Conservation (phyloP, 2,113 vertebrate species). For the Sorex araneus region DNA sequence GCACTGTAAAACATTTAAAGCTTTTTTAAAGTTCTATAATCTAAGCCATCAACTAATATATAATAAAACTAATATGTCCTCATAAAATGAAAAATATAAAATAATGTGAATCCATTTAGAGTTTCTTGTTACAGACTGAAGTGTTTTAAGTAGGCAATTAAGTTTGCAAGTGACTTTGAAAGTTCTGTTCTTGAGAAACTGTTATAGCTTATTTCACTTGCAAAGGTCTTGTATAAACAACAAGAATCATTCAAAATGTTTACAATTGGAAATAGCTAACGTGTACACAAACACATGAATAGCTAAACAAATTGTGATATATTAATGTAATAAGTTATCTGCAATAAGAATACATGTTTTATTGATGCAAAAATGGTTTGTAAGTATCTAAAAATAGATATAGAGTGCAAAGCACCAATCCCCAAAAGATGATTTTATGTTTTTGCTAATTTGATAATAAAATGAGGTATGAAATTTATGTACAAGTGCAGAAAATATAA, state of each 20-base stretch:
- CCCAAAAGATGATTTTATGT: too few species aligned
- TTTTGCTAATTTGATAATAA: too few species aligned
- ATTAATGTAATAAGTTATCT: not conserved
- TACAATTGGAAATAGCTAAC: not conserved
- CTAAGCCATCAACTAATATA: not conserved
- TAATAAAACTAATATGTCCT: not conserved
- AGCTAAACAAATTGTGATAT: not conserved
- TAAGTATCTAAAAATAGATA: not conserved
- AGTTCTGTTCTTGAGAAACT: not conserved
- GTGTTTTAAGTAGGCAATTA: not conserved
- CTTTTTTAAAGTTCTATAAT: not conserved
- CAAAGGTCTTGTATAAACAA: not conserved
- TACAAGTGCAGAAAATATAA: not conserved
- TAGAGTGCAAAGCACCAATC: not conserved
- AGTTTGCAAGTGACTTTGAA: not conserved
- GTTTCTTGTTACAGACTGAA: not conserved
- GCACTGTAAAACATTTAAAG: not conserved
- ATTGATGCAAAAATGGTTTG: not conserved
- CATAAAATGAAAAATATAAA: conserved; percentile 32
- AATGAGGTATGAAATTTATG: not conserved
- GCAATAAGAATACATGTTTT: not conserved
- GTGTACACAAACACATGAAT: not conserved
- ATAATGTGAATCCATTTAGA: not conserved
- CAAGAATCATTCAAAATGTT: not conserved
- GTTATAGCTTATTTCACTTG: not conserved